Base-by-base conservation (phyloP, 2,113 vertebrate genomes). In the Notarius quadriscutis region DNA sequence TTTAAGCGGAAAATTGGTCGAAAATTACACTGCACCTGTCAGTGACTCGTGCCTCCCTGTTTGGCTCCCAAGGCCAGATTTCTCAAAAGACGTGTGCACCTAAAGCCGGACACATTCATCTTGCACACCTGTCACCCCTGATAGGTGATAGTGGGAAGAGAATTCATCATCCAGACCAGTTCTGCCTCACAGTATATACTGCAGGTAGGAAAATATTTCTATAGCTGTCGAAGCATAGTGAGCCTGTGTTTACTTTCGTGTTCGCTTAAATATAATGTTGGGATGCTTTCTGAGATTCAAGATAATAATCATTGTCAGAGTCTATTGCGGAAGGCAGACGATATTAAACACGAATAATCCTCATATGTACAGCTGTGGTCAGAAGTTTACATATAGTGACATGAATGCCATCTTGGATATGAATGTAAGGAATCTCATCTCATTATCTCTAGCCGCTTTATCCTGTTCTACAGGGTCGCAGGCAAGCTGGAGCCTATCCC, bases 1-100 rank as follows among this genome's bases (percentile, higher is more conserved):
- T 92, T 93, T 94, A 92, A 92, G 91, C 87, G 71, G 90, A 92
- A 93, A 95, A 93, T 93, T 93, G 92, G 93, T 92, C 90, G 87
- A 88, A 90, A 90, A 81, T 92, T 90, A 92, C 86, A 81, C 74
- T 86, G 84, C 89, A 92, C 92, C 92, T 90, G 91, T 91, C 91
- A 91, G 91, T 91, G 92, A 94, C 89, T 93, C 89, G 85, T 79
- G 90, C 89, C 90, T 92, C 91, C 92, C 90, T 87, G 88, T 91
- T 89, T 93, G 92, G 92, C 93, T 92, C 91, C 91, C 92, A 92
- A 93, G 93, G 93, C 92, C 89, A 18, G 82, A 83, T 91, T 87
- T 85, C 60, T 93, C 90, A 91, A 81, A 93, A 87, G 88, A 87
- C 86, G 91, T 89, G 34, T 89, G 86, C 89, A 91, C 91, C 91